Percentiles rank a stretch among this genome's conserved stretches.
phyloP scores from a whole-genome alignment of 1,140 invertebrate species.

The Heliconius hermathena region DNA sequence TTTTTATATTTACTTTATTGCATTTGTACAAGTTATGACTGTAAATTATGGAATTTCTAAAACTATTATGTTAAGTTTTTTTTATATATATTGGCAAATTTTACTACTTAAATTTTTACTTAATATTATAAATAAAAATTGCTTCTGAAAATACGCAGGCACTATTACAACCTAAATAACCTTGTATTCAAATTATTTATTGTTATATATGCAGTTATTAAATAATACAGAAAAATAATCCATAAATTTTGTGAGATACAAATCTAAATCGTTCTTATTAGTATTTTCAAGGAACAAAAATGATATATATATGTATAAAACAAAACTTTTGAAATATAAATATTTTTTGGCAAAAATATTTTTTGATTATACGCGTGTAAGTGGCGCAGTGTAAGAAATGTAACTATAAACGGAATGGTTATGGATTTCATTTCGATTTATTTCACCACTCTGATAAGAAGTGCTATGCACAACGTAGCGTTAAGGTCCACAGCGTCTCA shows the following conservation, averaged over 20 bases:
- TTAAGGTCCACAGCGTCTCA: no score
- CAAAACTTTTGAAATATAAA: no score
- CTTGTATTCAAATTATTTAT: neutral
- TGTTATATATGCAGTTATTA: neutral
- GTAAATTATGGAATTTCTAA: neutral
- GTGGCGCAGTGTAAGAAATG: no score
- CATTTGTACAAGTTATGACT: neutral
- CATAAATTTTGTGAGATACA: neutral
- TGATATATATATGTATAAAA: no score
- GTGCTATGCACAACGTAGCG: no score
- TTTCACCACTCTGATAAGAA: no score
- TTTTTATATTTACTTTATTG: neutral
- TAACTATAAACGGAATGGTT: no score
- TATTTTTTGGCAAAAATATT: no score
- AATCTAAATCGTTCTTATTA: neutral
- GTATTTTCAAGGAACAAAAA: neutral
- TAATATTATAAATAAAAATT: neutral
- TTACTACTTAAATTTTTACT: neutral
- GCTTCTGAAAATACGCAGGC: neutral
- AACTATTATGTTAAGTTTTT: neutral
- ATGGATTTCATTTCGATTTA: no score
- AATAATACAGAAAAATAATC: neutral
- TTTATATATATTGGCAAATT: no score
- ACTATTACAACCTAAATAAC: neutral
- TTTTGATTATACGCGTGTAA: no score